A percentile compares a stretch with the other conserved stretches of the same genome.
phyloP scores from a whole-genome alignment of 2,113 vertebrate genomes.

The Corapipo altera region DNA sequence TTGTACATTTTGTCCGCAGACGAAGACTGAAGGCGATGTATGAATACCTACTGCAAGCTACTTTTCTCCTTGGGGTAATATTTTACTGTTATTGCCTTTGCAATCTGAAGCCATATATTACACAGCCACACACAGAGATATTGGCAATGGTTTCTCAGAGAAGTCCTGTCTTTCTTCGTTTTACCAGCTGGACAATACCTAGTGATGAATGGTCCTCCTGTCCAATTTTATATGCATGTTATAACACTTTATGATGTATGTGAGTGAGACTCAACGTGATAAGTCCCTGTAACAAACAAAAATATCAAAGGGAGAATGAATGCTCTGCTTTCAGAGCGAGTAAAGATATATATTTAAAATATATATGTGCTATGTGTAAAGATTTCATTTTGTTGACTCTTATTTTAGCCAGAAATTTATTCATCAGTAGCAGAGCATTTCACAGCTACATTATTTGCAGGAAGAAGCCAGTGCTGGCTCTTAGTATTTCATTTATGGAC shows the following conservation, averaged over 20 bases:
- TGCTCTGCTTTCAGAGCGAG: neutral
- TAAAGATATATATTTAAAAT: conserved; percentile 56
- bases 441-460: conserved; percentile 31
- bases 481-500: conserved; percentile 55
- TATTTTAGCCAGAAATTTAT: conserved; percentile 48
- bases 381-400: conserved; percentile 36
- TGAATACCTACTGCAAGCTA: conserved; percentile 25
- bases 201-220: conserved; percentile 59
- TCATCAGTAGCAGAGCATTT: conserved; percentile 43
- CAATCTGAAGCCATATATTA: conserved; percentile 58
- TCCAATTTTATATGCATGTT: conserved; percentile 63
- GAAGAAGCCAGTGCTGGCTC: conserved; percentile 19
- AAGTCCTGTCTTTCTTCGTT: conserved; percentile 30
- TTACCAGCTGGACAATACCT: conserved; percentile 61
- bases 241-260: conserved; percentile 57
- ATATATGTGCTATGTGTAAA: conserved; percentile 23
- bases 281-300: conserved; percentile 52
- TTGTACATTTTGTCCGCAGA: neutral
- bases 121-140: conserved; percentile 41
- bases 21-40: conserved; percentile 1
- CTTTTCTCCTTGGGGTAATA: conserved; percentile 56
- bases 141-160: conserved; percentile 38
- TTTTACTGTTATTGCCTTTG: conserved; percentile 63
- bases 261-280: conserved; percentile 27
- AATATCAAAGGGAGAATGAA: conserved; percentile 50